These are phyloP conservation scores for Alethe diademata DNA, from an alignment of 2,113 vertebrate genomes.

Conservation along the genomic window DNA sequence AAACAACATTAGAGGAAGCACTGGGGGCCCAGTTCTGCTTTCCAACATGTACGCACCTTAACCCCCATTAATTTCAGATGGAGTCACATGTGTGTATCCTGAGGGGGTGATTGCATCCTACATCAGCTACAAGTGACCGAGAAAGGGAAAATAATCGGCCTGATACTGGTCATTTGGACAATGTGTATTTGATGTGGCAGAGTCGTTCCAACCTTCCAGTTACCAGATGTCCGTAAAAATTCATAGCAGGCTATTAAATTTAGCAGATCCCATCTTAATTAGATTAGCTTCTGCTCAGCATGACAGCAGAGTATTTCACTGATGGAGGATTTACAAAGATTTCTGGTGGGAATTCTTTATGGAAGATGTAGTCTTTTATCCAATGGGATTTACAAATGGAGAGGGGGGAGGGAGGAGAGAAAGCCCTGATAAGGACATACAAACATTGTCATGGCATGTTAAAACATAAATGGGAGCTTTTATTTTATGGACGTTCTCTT, in stretches of 20 bases:
- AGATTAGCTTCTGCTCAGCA: constrained; percentile 81
- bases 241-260: constrained; percentile 83
- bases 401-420: neutral
- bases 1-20: neutral
- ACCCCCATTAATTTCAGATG: constrained; percentile 2
- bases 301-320: constrained; percentile 71
- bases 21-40: neutral
- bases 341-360: constrained; percentile 81
- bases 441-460: constrained; percentile 62
- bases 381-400: constrained; percentile 65
- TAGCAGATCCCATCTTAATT: constrained; percentile 82
- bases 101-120: neutral
- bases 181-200: constrained; percentile 69
- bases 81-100: neutral
- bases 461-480: constrained; percentile 63
- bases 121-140: constrained; percentile 25
- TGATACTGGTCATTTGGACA: constrained; percentile 71
- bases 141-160: constrained; percentile 42
- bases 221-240: constrained; percentile 80
- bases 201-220: constrained; percentile 70
- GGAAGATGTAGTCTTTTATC: constrained; percentile 72
- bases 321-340: constrained; percentile 76
- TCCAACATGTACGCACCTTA: neutral
- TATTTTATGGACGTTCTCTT: constrained; percentile 65
- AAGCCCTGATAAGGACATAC: constrained; percentile 56